Conservation (phyloP, 2,113 vertebrate species). For the Cyprinus carpio region DNA sequence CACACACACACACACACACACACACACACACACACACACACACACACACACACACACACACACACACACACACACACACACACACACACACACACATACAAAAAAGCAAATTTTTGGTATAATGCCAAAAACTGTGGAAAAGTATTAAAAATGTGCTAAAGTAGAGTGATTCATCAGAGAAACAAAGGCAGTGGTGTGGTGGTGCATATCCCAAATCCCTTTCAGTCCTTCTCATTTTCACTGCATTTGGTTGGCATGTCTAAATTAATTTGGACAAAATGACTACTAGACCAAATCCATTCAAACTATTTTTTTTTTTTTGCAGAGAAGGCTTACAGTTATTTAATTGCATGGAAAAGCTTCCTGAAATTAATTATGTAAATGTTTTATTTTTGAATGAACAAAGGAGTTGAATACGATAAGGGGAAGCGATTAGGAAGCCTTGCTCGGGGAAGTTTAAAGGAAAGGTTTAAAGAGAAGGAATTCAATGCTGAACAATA, state of each 20-base stretch:
- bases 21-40: no score
- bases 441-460: not conserved
- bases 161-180: not conserved
- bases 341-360: conserved; percentile 12
- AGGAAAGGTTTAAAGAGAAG: conserved; percentile 1
- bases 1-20: no score
- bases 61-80: no score
- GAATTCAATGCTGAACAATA: conserved; percentile 8
- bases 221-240: not conserved
- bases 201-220: not conserved
- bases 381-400: conserved; percentile 2
- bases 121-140: not conserved
- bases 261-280: not conserved
- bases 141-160: not conserved
- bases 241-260: not conserved
- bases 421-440: not conserved
- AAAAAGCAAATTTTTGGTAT: not conserved
- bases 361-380: not conserved
- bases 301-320: not conserved
- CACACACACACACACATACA: no score
- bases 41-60: no score
- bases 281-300: conserved; percentile 3
- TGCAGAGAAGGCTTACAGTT: not conserved
- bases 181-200: not conserved
- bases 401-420: not conserved